phyloP scores from a whole-genome alignment of 2,797 vertebrate genomes.

The Cygnus olor region DNA sequence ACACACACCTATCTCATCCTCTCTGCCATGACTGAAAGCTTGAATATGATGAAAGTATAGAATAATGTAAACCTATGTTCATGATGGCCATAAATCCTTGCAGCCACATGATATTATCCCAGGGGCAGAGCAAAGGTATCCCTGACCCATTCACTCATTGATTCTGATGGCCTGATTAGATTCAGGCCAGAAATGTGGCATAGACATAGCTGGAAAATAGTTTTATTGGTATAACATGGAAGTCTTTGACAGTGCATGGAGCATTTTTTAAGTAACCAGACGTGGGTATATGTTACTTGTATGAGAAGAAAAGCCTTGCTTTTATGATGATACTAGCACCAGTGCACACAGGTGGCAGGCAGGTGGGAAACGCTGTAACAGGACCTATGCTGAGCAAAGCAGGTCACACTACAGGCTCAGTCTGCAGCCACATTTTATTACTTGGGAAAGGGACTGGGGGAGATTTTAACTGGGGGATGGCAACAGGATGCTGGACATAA shows the following conservation, averaged over 20 bases:
- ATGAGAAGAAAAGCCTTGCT: background rate
- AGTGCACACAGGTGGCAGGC: background rate
- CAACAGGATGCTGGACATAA: background rate
- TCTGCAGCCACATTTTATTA: background rate
- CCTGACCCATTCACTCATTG: background rate
- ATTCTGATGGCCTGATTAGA: background rate
- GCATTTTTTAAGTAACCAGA: background rate
- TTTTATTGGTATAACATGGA: background rate
- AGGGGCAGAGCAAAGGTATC: background rate
- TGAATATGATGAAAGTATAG: background rate
- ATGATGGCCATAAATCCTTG: background rate
- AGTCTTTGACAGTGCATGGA: background rate
- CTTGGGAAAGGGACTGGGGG: background rate
- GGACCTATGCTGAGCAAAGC: rapidly evolving
- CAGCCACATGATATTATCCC: background rate
- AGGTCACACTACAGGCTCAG: rapidly evolving
- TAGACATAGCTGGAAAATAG: background rate
- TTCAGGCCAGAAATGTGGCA: background rate
- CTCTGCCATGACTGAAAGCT: background rate
- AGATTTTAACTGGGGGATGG: background rate
- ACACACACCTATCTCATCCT: background rate
- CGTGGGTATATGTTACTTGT: background rate
- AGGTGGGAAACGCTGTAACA: background rate
- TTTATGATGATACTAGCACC: rapidly evolving
- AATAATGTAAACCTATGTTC: background rate